These are phyloP conservation scores for Clamator glandarius DNA, from an alignment of 2,797 vertebrate species.

Conservation along the genomic window DNA sequence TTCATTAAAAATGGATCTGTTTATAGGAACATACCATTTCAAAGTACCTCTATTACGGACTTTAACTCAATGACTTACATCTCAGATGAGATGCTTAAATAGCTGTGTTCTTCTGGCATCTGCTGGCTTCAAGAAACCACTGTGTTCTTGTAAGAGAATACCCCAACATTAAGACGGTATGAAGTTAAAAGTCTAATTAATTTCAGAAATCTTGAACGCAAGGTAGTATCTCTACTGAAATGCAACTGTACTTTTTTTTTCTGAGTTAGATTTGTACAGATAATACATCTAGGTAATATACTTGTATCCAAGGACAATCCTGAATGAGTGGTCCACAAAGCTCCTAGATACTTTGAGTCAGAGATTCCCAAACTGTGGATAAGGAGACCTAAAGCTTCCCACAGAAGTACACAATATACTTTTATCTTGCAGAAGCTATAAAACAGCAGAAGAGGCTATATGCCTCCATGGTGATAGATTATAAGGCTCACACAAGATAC, in stretches of 20 bases:
- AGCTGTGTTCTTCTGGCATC: neutral
- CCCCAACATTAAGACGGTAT: neutral
- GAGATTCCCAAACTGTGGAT: neutral
- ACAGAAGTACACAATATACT: neutral
- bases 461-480: slow-evolving; percentile 49
- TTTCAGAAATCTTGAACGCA: neutral
- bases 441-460: slow-evolving; percentile 17
- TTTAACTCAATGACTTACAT: neutral
- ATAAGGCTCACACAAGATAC: slow-evolving; percentile 31
- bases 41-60: neutral
- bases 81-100: neutral
- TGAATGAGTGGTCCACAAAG: neutral
- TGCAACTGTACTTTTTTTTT: neutral
- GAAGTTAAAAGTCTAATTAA: neutral
- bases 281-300: neutral
- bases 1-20: neutral
- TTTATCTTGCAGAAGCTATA: neutral
- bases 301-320: neutral
- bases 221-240: neutral
- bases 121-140: neutral
- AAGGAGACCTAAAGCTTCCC: neutral
- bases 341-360: neutral
- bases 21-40: neutral
- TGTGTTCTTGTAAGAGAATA: neutral
- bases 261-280: neutral